Evolutionary conservation across 2,113 vertebrate genomes (phyloP).

Genomic region (Aegotheles bennettii): DNA sequence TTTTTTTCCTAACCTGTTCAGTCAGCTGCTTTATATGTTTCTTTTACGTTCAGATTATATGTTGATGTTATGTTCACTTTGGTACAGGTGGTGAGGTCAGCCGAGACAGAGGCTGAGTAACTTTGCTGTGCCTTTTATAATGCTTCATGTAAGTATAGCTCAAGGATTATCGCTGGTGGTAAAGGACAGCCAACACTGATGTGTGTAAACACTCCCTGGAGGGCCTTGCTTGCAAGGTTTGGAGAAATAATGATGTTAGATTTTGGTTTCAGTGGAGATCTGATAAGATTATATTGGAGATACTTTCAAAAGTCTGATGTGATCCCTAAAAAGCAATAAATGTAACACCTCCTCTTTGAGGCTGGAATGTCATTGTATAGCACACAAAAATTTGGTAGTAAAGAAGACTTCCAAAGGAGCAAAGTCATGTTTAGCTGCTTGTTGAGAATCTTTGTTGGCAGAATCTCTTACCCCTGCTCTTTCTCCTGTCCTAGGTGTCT

Average conservation of each 20-base stretch:
- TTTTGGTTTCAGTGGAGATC: slow-evolving; percentile 41
- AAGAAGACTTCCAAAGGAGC: not conserved
- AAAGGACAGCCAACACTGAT: slow-evolving; percentile 49
- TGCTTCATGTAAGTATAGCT: slow-evolving; percentile 6
- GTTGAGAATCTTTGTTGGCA: not conserved
- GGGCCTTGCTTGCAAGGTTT: slow-evolving; percentile 22
- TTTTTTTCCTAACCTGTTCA: not conserved
- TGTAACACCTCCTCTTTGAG: not conserved
- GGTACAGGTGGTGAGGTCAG: not conserved
- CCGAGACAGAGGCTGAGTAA: not conserved
- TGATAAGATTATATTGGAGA: slow-evolving; percentile 43
- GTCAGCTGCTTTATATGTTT: not conserved
- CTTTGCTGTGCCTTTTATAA: slow-evolving; percentile 22
- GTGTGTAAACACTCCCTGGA: slow-evolving; percentile 18
- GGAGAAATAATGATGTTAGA: slow-evolving; percentile 50
- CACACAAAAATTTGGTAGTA: not conserved
- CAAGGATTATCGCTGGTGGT: slow-evolving; percentile 23
- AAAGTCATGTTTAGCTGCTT: not conserved
- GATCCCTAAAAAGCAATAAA: slow-evolving; percentile 26
- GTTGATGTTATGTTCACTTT: not conserved
- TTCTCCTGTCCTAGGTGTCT: not conserved
- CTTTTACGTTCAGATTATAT: not conserved
- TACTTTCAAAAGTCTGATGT: slow-evolving; percentile 16
- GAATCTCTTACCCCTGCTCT: not conserved
- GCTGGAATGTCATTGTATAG: not conserved